Evolutionary conservation across 2,888 invertebrate genomes (phyloP), one percentile per base, ranked within the genome.

Genomic region (Pollenia angustigena): DNA sequence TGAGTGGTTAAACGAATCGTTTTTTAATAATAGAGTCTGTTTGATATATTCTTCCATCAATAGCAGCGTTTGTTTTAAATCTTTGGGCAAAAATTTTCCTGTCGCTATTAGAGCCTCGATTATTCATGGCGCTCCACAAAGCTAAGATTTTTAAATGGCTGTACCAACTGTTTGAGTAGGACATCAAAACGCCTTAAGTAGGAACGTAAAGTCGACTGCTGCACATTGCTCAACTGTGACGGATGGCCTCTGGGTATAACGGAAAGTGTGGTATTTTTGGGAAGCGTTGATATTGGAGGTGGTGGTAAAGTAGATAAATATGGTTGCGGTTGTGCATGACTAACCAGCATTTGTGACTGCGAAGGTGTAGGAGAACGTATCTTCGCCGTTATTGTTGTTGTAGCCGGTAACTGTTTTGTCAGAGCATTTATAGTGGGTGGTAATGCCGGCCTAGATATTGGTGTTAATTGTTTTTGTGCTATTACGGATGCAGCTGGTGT

Each of bases 11-110:
- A 48, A 23, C 40, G 44, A 18, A 14, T 44, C 52, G 50, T 60
- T 69, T 48, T 52, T 42, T 48, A 81, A 12, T 18, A 76, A 7
- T 10, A 68, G 7, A 1, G 62, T 74, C 32, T 86, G 85, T 46
- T 81, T 79, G 9, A 85, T 85, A 85, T 91, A 92, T 79, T 90
- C 90, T 66, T 92, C 90, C 12, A 92, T 80, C 32, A 92, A 64
- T 32, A 89, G 89, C 11, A 90, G 89, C 14, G 90, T 91, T 44
- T 89, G 87, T 12, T 90, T 90, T 4, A 92, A 87, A 78, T 92
- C 91, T 18, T 88, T 89, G 1, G 91, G 87, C 32, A 88, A 62
- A 0, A 90, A 44, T n/a, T 85, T 83, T 1, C 83, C 85, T 0
- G 87, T 87, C n/a, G 85, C 88, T 23, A 91, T 89, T 14, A 92